Conservation (phyloP, 2,797 vertebrate species). For the Rachycentron canadum region DNA sequence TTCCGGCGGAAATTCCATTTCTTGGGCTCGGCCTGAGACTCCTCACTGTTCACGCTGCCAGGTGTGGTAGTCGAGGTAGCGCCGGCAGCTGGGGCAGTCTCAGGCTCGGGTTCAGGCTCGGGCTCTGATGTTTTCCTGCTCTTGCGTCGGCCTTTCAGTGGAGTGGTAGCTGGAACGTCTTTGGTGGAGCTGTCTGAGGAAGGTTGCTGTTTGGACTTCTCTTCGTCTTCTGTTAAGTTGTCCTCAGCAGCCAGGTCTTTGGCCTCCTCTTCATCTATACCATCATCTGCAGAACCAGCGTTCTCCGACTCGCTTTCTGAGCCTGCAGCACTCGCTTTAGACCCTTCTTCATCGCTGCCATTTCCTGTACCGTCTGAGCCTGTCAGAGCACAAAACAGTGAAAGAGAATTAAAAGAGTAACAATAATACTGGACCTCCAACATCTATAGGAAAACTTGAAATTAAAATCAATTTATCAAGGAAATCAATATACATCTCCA, state of each 20-base stretch:
- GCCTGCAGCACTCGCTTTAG: constrained; percentile 89
- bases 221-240: constrained; percentile 85
- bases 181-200: constrained; percentile 88
- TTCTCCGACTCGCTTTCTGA: constrained; percentile 94
- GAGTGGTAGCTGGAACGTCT: constrained; percentile 81
- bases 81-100: constrained; percentile 70
- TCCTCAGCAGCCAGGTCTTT: constrained; percentile 86
- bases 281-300: constrained; percentile 87
- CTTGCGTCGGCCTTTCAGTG: constrained; percentile 86
- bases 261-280: constrained; percentile 81
- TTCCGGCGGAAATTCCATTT: constrained; percentile 99
- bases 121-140: constrained; percentile 85
- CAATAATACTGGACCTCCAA: background rate
- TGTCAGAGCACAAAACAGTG: constrained; percentile 54
- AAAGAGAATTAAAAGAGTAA: background rate
- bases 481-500: background rate
- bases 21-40: constrained; percentile 90
- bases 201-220: constrained; percentile 83
- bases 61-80: constrained; percentile 30
- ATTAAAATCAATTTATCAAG: background rate
- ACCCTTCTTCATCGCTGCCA: constrained; percentile 94
- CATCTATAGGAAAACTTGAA: background rate
- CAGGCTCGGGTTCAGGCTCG: constrained; percentile 74
- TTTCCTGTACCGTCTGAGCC: constrained; percentile 96
- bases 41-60: constrained; percentile 75